Evolutionary conservation across 1,140 invertebrate genomes (phyloP), one percentile per base, ranked within the genome.

Genomic region (Ganaspis sp.): DNA sequence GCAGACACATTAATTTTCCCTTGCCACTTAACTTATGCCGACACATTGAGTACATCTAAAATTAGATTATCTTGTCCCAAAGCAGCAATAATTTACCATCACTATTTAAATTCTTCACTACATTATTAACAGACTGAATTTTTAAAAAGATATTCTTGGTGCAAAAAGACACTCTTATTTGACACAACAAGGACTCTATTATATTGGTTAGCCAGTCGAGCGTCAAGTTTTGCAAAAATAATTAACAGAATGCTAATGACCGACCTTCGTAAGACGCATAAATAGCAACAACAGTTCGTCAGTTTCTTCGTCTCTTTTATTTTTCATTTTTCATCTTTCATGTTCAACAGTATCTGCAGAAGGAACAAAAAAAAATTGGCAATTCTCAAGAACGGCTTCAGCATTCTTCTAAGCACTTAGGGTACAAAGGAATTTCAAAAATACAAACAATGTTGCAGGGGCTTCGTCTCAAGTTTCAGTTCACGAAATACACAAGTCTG

Each of bases 221-320:
- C 58, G 23, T 29, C 9, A 64, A 64, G 15, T 64, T 64, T 64
- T n/a, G 54, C 54, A 29, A 64, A 64, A 29, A 64, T 29, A 15
- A 64, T 64, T 64, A 64, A 29, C 26, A 29, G 26, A 64, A 29
- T 64, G 23, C 12, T 64, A 64, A 64, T n/a, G 26, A 64, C 26
- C 26, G 26, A n/a, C 58, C 58, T 64, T 64, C 58, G 58, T 15
- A 54, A n/a, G 58, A 29, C 29, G 9, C 58, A 34, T n/a, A 64
- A 64, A 64, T 64, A 64, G 58, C 58, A 64, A 29, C 58, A 64
- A 29, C 58, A 64, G 21, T 29, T 34, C 23, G 26, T 64, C 23
- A 9, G 23, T 64, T 29, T 26, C 29, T n/a, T 64, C 3, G 23
- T 64, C 9, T 29, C 54, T 58, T 58, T 58, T 9, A 9, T 15